Percentiles rank a stretch among this genome's conserved stretches.
Evolutionary conservation across 2,797 vertebrate genomes (phyloP).

Genomic region (Syncerus caffer): DNA sequence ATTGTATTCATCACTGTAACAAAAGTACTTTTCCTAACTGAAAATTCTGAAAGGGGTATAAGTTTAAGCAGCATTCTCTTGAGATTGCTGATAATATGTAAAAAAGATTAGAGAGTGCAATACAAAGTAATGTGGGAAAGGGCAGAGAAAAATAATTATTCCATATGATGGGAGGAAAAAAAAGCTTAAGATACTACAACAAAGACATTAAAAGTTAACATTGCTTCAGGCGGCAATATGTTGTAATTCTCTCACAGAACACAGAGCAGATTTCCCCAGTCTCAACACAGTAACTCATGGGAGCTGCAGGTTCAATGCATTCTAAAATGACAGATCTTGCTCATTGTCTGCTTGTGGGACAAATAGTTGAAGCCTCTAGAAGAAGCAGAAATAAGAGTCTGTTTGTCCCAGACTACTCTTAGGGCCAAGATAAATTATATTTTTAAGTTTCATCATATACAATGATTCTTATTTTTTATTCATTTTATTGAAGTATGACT

Average conservation of each 20-base stretch:
- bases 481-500: neutral
- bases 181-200: constrained; percentile 27
- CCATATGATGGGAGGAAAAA: neutral
- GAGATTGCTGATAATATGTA: neutral
- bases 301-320: constrained; percentile 32
- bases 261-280: constrained; percentile 42
- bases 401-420: neutral
- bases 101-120: neutral
- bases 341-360: constrained; percentile 4
- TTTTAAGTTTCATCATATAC: neutral
- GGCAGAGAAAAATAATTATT: constrained; percentile 37
- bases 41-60: neutral
- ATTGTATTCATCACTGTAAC: neutral
- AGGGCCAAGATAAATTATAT: neutral
- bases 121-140: neutral
- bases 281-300: constrained; percentile 43
- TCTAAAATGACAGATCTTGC: constrained; percentile 44
- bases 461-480: neutral
- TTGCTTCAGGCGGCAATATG: constrained; percentile 57
- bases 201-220: constrained; percentile 67
- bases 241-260: constrained; percentile 60
- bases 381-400: neutral
- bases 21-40: neutral
- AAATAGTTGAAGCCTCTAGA: neutral
- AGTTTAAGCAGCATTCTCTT: neutral